phyloP scores from a whole-genome alignment of 2,888 invertebrate species.

The Synanthedon myopaeformis region DNA sequence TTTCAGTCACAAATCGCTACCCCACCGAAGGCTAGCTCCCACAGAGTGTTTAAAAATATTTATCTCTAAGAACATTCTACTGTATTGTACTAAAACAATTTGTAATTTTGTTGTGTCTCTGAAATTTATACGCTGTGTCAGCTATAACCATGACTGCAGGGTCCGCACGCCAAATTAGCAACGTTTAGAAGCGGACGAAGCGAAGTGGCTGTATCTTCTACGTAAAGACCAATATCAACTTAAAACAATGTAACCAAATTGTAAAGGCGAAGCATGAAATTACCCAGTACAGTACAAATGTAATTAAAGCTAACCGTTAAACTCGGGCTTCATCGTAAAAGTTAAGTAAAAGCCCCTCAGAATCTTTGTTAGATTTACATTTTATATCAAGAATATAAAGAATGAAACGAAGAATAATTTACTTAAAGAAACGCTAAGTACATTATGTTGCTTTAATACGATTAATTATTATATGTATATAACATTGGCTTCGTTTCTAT shows the following conservation, averaged over 20 bases:
- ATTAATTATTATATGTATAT: background rate
- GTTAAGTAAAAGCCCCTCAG: slow-evolving; percentile 39
- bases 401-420: slow-evolving; percentile 24
- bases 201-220: slow-evolving; percentile 43
- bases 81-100: background rate
- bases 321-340: slow-evolving; percentile 47
- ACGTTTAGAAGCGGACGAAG: slow-evolving; percentile 15
- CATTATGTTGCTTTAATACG: background rate
- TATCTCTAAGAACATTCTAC: no score
- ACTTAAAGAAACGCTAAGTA: slow-evolving; percentile 1
- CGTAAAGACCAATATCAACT: slow-evolving; percentile 45
- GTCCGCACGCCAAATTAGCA: slow-evolving; percentile 37
- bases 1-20: slow-evolving; percentile 48
- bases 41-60: slow-evolving; percentile 50
- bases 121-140: slow-evolving; percentile 22
- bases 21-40: slow-evolving; percentile 26
- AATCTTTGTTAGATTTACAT: slow-evolving; percentile 49
- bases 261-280: slow-evolving; percentile 38
- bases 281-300: slow-evolving; percentile 45
- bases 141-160: slow-evolving; percentile 30
- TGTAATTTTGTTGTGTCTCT: slow-evolving; percentile 16
- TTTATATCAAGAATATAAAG: slow-evolving; percentile 22
- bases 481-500: background rate
- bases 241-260: slow-evolving; percentile 56
- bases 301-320: slow-evolving; percentile 51